Evolutionary conservation across 2,113 vertebrate genomes (phyloP), one percentile per base, ranked within the genome.

Genomic region (Okapia johnstoni): DNA sequence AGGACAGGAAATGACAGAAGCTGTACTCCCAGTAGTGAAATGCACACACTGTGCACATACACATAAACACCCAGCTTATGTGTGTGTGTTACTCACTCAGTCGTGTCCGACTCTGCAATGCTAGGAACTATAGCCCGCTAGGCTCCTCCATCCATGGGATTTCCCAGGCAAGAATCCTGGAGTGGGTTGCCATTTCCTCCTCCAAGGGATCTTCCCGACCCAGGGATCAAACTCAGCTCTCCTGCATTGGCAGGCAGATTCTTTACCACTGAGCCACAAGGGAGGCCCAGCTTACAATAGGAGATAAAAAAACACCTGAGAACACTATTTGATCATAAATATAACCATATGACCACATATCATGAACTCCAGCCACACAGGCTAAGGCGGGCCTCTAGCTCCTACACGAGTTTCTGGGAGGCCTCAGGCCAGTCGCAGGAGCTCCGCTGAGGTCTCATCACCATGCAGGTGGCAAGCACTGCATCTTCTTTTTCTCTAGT

Each of bases 401-500:
- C 36, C 11, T 40, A 21, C 15, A 30, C 2, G 36, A 17, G n/a
- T 12, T 28, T 52, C 83, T 28, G 48, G 12, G 54, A 58, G 30
- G 33, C 60, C 85, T 36, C n/a, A 6, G 36, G 54, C 52, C 66
- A 57, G 30, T 28, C 54, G 63, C 30, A 30, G 40, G 58, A 83
- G 61, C 33, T 40, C 61, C 25, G 2, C 5, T 0, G 7, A 58
- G 2, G n/a, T 14, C 40, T 28, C 4, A 21, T 1, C 1, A 0
- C 7, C 6, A 7, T 11, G 61, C 61, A 9, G 43, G 19, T 0
- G 6, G 52, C 61, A 14, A 57, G 33, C 2, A 5, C 61, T 10
- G 6, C 10, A 5, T 12, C 17, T 52, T 52, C 60, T 14, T 60
- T 48, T 48, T 73, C 25, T 46, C 40, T 19, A 50, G 54, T 7